phyloP scores from a whole-genome alignment of 2,113 vertebrate genomes.

The Mesoclemmys tuberculata region DNA sequence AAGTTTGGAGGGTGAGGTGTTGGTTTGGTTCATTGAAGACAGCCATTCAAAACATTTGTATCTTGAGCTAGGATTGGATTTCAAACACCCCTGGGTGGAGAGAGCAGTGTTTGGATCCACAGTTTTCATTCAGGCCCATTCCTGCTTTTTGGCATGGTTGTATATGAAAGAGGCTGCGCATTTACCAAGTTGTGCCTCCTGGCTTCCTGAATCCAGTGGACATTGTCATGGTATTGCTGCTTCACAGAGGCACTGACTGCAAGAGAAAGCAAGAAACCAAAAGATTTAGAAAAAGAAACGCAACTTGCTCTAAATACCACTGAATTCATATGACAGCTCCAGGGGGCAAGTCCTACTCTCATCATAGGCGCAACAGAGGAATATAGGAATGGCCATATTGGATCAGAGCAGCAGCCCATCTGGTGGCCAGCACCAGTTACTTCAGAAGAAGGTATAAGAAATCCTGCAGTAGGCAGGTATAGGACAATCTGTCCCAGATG shows the following conservation, averaged over 20 bases:
- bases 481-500: background rate
- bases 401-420: background rate
- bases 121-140: accelerated
- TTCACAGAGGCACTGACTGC: slow-evolving; percentile 82
- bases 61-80: background rate
- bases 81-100: background rate
- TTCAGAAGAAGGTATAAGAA: background rate
- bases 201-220: slow-evolving; percentile 94
- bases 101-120: background rate
- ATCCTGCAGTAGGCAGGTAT: background rate
- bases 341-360: slow-evolving; percentile 3
- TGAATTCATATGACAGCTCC: slow-evolving; percentile 15
- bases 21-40: background rate
- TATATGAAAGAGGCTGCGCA: background rate
- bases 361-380: no score
- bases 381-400: background rate
- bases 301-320: background rate
- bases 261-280: slow-evolving; percentile 18
- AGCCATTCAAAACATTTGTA: background rate
- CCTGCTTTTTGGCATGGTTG: background rate
- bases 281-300: slow-evolving; percentile 1
- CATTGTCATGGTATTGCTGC: slow-evolving; percentile 94
- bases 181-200: slow-evolving; percentile 91
- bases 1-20: background rate
- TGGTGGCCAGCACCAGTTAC: background rate